Conservation (phyloP, 1,140 invertebrate genomes). For the Latrodectus geometricus region DNA sequence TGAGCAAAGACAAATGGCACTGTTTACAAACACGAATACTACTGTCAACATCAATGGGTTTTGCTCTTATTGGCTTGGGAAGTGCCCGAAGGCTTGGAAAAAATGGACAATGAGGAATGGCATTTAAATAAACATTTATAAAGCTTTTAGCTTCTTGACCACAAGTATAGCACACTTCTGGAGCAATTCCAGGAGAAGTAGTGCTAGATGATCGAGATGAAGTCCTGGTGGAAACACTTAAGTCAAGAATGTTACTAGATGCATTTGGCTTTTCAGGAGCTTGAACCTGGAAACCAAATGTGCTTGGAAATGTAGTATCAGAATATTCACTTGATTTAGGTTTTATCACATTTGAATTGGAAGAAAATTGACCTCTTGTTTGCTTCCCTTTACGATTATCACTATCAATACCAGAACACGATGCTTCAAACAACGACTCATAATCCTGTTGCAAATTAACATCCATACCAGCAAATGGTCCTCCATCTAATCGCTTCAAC, state of each 20-base stretch:
- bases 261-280: constrained; percentile 6
- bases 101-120: constrained; percentile 76
- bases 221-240: constrained; percentile 92
- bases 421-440: constrained; percentile 51
- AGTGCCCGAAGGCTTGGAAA: constrained; percentile 87
- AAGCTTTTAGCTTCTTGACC: constrained; percentile 86
- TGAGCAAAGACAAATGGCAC: constrained; percentile 83
- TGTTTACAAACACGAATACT: constrained; percentile 83
- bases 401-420: constrained; percentile 9
- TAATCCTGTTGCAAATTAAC: constrained; percentile 69
- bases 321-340: constrained; percentile 17
- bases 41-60: constrained; percentile 83
- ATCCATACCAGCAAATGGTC: constrained; percentile 88
- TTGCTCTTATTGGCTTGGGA: constrained; percentile 82
- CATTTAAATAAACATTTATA: constrained; percentile 75
- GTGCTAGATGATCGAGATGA: constrained; percentile 38
- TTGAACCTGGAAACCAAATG: background rate
- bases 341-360: constrained; percentile 31
- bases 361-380: background rate
- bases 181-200: constrained; percentile 69
- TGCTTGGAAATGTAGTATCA: background rate
- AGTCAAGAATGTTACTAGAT: constrained; percentile 74
- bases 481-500: constrained; percentile 90
- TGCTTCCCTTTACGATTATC: constrained; percentile 40
- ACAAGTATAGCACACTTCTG: constrained; percentile 80